Conservation (phyloP, 2,113 vertebrate genomes). For the Python bivittatus region DNA sequence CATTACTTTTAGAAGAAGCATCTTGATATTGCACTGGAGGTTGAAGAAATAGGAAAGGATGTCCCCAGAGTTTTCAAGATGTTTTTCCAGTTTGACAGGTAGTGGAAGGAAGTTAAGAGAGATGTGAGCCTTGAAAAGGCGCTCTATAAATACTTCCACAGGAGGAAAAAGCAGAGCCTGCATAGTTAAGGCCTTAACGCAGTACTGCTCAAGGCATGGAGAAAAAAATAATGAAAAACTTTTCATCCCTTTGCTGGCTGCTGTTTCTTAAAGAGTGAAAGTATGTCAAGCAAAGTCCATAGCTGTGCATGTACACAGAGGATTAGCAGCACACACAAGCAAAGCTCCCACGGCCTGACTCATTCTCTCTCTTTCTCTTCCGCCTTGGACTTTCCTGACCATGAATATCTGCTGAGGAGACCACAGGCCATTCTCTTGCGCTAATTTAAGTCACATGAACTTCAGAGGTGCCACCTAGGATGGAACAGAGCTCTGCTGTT, state of each 20-base stretch:
- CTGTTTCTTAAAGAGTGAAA: neutral
- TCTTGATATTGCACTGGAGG: neutral
- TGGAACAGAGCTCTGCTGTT: slow-evolving; percentile 45
- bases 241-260: slow-evolving; percentile 10
- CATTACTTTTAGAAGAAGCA: slow-evolving; percentile 47
- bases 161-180: neutral
- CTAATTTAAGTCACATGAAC: slow-evolving; percentile 55
- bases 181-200: slow-evolving; percentile 4
- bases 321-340: neutral
- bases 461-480: slow-evolving; percentile 53
- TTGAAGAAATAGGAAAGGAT: slow-evolving; percentile 1
- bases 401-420: slow-evolving; percentile 26
- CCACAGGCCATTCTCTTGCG: slow-evolving; percentile 41
- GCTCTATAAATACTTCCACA: slow-evolving; percentile 35
- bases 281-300: neutral
- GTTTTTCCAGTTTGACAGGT: slow-evolving; percentile 23
- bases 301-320: slow-evolving; percentile 12
- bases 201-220: neutral
- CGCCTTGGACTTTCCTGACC: slow-evolving; percentile 59
- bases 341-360: neutral
- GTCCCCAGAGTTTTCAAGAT: slow-evolving; percentile 8
- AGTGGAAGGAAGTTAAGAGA: slow-evolving; percentile 37
- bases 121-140: slow-evolving; percentile 34
- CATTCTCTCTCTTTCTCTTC: neutral
- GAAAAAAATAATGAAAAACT: slow-evolving; percentile 23